Evolutionary conservation across 2,113 vertebrate species (phyloP), one percentile per base, ranked within the genome.

Genomic region (Etheostoma cragini): DNA sequence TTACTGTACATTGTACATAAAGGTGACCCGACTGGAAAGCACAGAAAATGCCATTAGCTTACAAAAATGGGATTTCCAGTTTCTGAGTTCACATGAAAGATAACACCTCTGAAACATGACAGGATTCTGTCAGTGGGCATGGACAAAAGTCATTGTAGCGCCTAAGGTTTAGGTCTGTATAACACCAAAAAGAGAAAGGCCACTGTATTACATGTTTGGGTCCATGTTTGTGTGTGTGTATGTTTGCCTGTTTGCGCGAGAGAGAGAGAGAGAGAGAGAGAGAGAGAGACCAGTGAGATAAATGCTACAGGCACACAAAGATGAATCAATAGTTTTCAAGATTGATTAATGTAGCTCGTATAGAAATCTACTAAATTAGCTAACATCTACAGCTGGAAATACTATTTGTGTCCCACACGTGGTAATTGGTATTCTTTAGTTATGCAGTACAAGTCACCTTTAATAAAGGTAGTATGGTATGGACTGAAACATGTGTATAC

Each of bases 111-210:
- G 17, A 52, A 76, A 78, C 10, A 47, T 47, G 26, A 35, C 24
- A 4, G n/a, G n/a, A 57, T 56, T 26, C 58, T 22, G 22, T 54
- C 56, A 66, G 42, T 22, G 49, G 68, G n/a, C 38, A 12, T 5
- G 61, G 58, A 57, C 45, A 35, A 45, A 67, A 22, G 46, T 68
- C 14, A 66, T 5, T 22, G 19, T 35, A 21, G 38, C 78, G 66
- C 67, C 64, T 56, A 74, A n/a, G 52, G 45, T 65, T 66, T 49
- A 61, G 22, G 58, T 85, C 74, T 77, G 8, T 53, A 26, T 24
- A 74, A 72, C 60, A 58, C 57, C 15, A 73, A 78, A 63, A 35
- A 87, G 64, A 90, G 56, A 67, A 90, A 92, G 83, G 87, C 81
- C 85, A 88, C 81, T 52, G 58, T 65, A 22, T 75, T 76, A 49